phyloP scores from a whole-genome alignment of 1,140 invertebrate species.

The Idris sp. region DNA sequence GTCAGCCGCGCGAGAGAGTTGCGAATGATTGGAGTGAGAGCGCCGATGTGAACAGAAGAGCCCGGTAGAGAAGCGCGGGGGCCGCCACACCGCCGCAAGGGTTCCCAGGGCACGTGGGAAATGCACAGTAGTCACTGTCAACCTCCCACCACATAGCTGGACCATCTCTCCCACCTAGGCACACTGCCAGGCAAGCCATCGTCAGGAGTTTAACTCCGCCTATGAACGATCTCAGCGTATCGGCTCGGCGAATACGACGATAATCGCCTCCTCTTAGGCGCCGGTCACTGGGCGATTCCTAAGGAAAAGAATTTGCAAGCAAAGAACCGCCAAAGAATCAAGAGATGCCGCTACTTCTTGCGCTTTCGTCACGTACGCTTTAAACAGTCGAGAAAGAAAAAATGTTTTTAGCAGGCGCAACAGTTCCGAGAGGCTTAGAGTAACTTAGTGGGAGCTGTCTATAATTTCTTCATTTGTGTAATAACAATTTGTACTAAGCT shows the following conservation, averaged over 20 bases:
- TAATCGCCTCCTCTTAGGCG: slow-evolving; percentile 65
- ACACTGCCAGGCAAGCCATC: slow-evolving; percentile 61
- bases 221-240: slow-evolving; percentile 67
- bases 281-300: slow-evolving; percentile 38
- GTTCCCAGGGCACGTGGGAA: slow-evolving; percentile 79
- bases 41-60: slow-evolving; percentile 63
- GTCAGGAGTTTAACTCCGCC: slow-evolving; percentile 67
- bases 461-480: slow-evolving; percentile 51
- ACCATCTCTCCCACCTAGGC: slow-evolving; percentile 66
- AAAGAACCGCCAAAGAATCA: slow-evolving; percentile 65
- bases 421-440: slow-evolving; percentile 6
- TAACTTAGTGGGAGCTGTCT: slow-evolving; percentile 21
- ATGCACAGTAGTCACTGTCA: slow-evolving; percentile 78
- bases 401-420: slow-evolving; percentile 23
- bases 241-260: slow-evolving; percentile 69
- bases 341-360: slow-evolving; percentile 63
- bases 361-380: slow-evolving; percentile 46
- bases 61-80: slow-evolving; percentile 69
- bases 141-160: slow-evolving; percentile 67
- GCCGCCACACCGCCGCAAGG: slow-evolving; percentile 76
- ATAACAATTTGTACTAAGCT: too few species aligned
- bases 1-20: slow-evolving; percentile 22
- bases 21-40: slow-evolving; percentile 51
- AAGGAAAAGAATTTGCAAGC: slow-evolving; percentile 66
- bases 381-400: slow-evolving; percentile 5